These are phyloP conservation scores for Mesocentrotus franciscanus DNA, from an alignment of 53 echinoderm and acorn worm species.

Conservation along the genomic window DNA sequence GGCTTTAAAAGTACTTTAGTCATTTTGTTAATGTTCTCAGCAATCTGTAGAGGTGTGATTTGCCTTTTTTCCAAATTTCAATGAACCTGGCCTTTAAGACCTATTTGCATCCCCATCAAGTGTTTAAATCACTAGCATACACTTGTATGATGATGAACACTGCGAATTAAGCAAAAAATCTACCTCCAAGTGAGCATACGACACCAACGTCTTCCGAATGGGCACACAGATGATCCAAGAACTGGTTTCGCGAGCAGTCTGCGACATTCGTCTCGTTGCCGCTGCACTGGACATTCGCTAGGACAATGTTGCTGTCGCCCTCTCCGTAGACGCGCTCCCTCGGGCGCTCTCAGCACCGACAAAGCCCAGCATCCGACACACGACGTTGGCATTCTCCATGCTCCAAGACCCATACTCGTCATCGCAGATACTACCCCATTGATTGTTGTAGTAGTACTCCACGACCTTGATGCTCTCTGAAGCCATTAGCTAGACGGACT, in stretches of 20 bases:
- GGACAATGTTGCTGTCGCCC: background rate
- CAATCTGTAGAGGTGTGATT: too few relatives aligned
- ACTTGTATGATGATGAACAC: background rate
- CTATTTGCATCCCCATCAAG: too few relatives aligned
- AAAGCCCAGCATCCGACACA: slow-evolving; percentile 61
- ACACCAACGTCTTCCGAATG: slow-evolving; percentile 54
- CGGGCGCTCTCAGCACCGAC: slow-evolving; percentile 28
- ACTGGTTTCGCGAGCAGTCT: slow-evolving; percentile 28
- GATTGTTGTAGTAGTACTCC: slow-evolving; percentile 53
- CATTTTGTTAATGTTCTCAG: too few relatives aligned
- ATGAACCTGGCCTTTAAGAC: too few relatives aligned
- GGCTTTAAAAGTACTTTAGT: too few relatives aligned
- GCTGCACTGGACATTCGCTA: slow-evolving; percentile 23
- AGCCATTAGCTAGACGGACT: slow-evolving; percentile 56
- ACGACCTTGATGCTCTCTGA: slow-evolving; percentile 37
- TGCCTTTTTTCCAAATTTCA: too few relatives aligned
- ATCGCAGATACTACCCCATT: slow-evolving; percentile 63
- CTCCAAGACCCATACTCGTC: slow-evolving; percentile 51
- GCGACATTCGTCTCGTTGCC: slow-evolving; percentile 55
- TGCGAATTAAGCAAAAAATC: background rate
- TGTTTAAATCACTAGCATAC: too few relatives aligned
- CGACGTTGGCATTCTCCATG: slow-evolving; percentile 31
- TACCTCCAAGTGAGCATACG: slow-evolving; percentile 13
- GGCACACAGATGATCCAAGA: slow-evolving; percentile 47
- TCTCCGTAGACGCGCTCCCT: slow-evolving; percentile 26